Conservation (phyloP, 2,797 vertebrate genomes). For the Poliocrania exsul region DNA sequence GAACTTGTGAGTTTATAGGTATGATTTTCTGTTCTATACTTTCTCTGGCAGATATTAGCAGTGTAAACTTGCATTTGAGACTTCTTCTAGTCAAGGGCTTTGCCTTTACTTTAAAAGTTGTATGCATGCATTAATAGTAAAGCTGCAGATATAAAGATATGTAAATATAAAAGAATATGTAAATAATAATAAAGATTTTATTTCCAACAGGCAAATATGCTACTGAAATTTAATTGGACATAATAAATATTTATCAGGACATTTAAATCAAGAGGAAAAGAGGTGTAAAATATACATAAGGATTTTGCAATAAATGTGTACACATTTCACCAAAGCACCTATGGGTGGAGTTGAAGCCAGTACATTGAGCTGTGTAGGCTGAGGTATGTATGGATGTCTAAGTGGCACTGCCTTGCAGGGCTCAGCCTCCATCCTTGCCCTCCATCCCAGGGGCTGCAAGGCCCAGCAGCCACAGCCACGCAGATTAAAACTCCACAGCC, state of each 20-base stretch:
- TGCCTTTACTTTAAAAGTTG: background rate
- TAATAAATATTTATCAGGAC: slow-evolving; percentile 34
- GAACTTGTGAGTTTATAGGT: background rate
- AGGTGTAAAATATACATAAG: background rate
- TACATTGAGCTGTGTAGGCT: background rate
- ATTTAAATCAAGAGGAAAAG: slow-evolving; percentile 3
- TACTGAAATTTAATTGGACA: slow-evolving; percentile 13
- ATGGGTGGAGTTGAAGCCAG: background rate
- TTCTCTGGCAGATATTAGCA: background rate
- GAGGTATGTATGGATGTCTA: accelerated
- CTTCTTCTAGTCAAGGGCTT: background rate
- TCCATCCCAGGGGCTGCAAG: background rate
- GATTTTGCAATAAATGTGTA: background rate
- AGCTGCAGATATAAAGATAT: background rate
- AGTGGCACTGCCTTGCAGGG: background rate
- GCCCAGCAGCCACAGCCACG: background rate
- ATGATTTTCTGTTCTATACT: background rate
- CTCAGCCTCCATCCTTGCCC: background rate
- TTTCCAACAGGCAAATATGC: background rate
- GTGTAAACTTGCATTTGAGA: background rate
- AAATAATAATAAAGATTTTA: slow-evolving; percentile 30
- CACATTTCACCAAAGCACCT: background rate
- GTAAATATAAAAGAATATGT: slow-evolving; percentile 2
- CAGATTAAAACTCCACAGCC: background rate
- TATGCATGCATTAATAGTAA: background rate